These are phyloP conservation scores for Leucophora obtusa DNA, from an alignment of 2,888 invertebrate species.

Conservation along the genomic window DNA sequence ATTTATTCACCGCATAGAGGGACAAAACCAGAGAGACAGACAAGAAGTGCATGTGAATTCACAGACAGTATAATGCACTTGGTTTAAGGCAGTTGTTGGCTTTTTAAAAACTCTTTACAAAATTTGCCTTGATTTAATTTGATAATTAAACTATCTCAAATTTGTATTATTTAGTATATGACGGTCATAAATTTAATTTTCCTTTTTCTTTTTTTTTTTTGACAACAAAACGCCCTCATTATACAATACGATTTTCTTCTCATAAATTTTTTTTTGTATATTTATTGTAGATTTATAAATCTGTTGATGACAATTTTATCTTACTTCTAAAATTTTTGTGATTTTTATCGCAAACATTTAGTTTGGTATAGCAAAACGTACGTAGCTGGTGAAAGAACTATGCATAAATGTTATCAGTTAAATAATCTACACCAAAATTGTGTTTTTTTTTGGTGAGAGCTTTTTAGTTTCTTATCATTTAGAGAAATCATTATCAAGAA, in stretches of 20 bases:
- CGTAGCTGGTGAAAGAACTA: not conserved
- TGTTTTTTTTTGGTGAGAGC: no score
- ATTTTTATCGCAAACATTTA: slow-evolving; percentile 23
- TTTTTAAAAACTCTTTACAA: slow-evolving; percentile 21
- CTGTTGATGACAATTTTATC: slow-evolving; percentile 50
- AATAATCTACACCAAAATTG: slow-evolving; percentile 11
- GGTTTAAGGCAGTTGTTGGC: not conserved
- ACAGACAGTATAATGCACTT: slow-evolving; percentile 12
- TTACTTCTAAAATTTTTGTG: not conserved
- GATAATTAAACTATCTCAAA: slow-evolving; percentile 46
- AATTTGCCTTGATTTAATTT: slow-evolving; percentile 55
- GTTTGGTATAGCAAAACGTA: not conserved
- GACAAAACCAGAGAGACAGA: not conserved
- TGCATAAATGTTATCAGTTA: slow-evolving; percentile 17
- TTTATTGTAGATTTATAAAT: slow-evolving; percentile 15
- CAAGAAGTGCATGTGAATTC: slow-evolving; percentile 14
- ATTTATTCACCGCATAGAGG: not conserved
- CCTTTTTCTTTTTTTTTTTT: not conserved
- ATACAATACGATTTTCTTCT: not conserved
- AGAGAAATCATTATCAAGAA: slow-evolving; percentile 30
- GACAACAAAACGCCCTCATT: not conserved
- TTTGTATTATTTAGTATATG: slow-evolving; percentile 17
- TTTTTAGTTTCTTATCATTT: not conserved
- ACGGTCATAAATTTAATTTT: slow-evolving; percentile 40
- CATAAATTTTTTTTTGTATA: not conserved